Evolutionary conservation across 1,140 invertebrate species (phyloP).

Genomic region (Batillaria attramentaria): DNA sequence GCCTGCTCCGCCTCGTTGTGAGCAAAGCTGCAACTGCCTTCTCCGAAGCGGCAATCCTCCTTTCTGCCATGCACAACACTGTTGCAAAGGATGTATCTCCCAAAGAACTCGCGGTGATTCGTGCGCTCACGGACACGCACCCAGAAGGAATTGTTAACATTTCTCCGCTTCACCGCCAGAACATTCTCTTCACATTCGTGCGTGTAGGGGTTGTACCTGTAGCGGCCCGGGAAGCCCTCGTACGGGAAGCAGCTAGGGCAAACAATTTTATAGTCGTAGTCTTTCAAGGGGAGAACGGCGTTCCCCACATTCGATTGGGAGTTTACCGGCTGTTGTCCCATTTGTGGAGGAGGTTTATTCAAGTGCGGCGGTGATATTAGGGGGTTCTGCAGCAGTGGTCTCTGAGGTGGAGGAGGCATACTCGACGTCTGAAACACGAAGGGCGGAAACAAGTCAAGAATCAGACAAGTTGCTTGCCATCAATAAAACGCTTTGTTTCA

Average conservation of each 20-base stretch:
- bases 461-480: too few species aligned
- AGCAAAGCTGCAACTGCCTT: slow-evolving; percentile 63
- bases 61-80: slow-evolving; percentile 44
- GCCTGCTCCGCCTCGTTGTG: slow-evolving; percentile 62
- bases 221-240: slow-evolving; percentile 44
- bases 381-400: too few species aligned
- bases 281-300: slow-evolving; percentile 51
- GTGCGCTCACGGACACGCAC: slow-evolving; percentile 61
- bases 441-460: too few species aligned
- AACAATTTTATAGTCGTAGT: slow-evolving; percentile 54
- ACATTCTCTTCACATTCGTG: slow-evolving; percentile 64
- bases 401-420: too few species aligned
- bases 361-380: too few species aligned
- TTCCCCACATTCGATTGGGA: too few species aligned
- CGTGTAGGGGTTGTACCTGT: slow-evolving; percentile 34
- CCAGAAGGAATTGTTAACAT: slow-evolving; percentile 37
- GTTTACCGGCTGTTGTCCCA: too few species aligned
- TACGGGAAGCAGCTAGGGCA: slow-evolving; percentile 57
- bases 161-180: slow-evolving; percentile 48
- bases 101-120: slow-evolving; percentile 58
- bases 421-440: too few species aligned
- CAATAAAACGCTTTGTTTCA: too few species aligned
- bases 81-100: slow-evolving; percentile 61
- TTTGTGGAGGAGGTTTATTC: too few species aligned
- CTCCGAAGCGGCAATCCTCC: slow-evolving; percentile 51